phyloP scores from a whole-genome alignment of 2,113 vertebrate species.

The Melozone crissalis region DNA sequence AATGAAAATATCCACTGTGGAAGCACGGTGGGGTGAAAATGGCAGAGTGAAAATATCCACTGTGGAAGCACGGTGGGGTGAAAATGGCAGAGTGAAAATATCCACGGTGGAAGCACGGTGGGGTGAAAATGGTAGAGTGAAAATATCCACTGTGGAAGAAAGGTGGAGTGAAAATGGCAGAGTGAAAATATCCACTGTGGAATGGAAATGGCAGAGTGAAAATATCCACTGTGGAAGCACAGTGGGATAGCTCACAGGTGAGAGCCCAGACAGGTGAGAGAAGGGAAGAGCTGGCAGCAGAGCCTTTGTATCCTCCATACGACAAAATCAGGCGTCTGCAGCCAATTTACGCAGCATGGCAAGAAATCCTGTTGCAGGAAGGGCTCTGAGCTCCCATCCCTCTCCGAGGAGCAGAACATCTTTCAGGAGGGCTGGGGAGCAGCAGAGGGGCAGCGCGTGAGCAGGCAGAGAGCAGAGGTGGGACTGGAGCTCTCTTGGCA shows the following conservation, averaged over 20 bases:
- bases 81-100: not conserved
- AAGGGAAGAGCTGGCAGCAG: not conserved
- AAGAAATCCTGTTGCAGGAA: not conserved
- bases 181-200: too few species aligned
- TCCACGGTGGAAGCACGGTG: too few species aligned
- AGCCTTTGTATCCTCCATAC: not conserved
- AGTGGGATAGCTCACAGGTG: fast-evolving
- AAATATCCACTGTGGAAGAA: not conserved
- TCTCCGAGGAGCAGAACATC: not conserved
- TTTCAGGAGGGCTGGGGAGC: not conserved
- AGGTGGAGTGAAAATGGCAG: too few species aligned
- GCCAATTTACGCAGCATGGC: fast-evolving
- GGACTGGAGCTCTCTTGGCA: fast-evolving
- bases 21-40: too few species aligned
- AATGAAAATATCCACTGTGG: not conserved
- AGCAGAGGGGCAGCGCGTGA: fast-evolving
- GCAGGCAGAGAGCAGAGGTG: not conserved
- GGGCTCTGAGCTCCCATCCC: not conserved
- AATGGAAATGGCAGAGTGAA: too few species aligned
- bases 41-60: not conserved
- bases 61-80: too few species aligned
- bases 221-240: fast-evolving
- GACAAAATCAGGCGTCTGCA: not conserved
- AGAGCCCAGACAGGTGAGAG: not conserved
- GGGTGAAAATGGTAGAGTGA: not conserved